Percentiles rank a stretch among this genome's conserved stretches.
These are phyloP conservation scores for Griposia aprilina DNA, from an alignment of 2,888 invertebrate species.

Conservation along the genomic window DNA sequence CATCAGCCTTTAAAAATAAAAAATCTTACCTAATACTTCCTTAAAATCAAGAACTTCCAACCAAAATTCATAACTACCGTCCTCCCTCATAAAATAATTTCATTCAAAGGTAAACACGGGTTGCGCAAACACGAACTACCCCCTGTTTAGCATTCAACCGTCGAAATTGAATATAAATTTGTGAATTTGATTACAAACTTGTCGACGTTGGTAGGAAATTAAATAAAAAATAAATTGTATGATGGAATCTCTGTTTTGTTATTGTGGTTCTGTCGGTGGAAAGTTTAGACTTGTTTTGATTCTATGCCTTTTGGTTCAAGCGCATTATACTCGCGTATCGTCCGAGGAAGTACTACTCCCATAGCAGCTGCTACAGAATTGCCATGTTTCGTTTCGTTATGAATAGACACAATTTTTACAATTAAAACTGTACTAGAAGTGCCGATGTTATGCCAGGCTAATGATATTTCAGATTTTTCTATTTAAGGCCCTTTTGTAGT, in stretches of 20 bases:
- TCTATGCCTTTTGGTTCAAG: no score
- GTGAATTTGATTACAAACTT: slow-evolving; percentile 66
- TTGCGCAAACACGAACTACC: slow-evolving; percentile 40
- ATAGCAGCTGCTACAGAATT: no score
- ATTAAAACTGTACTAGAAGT: no score
- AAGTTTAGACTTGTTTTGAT: slow-evolving; percentile 2
- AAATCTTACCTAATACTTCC: neutral
- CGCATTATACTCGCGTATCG: no score
- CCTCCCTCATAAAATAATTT: slow-evolving; percentile 35
- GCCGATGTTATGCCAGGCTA: no score
- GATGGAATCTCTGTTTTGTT: neutral
- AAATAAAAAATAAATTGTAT: slow-evolving; percentile 56
- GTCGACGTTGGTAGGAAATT: slow-evolving; percentile 59
- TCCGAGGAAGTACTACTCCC: no score
- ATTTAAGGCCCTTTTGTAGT: no score
- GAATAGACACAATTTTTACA: no score
- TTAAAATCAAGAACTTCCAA: neutral
- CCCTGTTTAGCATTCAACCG: slow-evolving; percentile 58
- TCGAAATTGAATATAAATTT: slow-evolving; percentile 67
- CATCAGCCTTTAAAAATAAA: neutral
- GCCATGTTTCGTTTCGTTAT: no score
- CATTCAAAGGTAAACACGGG: slow-evolving; percentile 42
- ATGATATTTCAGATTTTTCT: no score
- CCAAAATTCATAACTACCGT: slow-evolving; percentile 33
- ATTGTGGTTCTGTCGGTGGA: slow-evolving; percentile 48